Evolutionary conservation across 2,888 invertebrate species (phyloP), one percentile per base, ranked within the genome.

Genomic region (Athalia rosae): DNA sequence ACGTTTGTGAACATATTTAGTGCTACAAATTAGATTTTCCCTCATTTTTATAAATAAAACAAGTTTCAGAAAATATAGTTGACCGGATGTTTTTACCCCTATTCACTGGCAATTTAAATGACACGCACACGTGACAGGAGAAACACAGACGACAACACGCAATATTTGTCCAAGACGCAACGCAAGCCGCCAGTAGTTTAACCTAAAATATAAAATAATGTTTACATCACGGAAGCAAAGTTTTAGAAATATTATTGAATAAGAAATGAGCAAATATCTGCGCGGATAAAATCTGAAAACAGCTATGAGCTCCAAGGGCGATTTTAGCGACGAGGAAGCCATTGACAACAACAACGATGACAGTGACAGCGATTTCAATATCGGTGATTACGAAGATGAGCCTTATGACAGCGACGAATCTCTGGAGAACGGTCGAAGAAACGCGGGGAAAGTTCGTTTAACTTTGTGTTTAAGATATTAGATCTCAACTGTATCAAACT

Each of bases 291-390:
- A 8, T n/a, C 11, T 2, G 0, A 4, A n/a, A n/a, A 6, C 15
- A 1, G 11, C 11, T 1, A 76, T 76, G 76, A 76, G 76, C 56
- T 45, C 50, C 4, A 66, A 53, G 8, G 13, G 61, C 53, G 63
- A 73, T 73, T 62, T 59, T 6, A 76, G 48, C 41, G 78, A 78
- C 11, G 74, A 62, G 4, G 74, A 62, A 5, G 15, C 8, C 3
- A 56, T 66, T 4, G 79, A 78, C 7, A 80, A 82, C 43, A 79
- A 82, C 47, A 76, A 77, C 4, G 84, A 83, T 62, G 85, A 86
- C 62, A 82, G 84, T 15, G 87, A 85, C 41, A 89, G 87, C 67
- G 87, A 88, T 50, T 67, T 50, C 45, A 67, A 67, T n/a, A 53
- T 45, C 41, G 67, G 53, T n/a, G 67, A 67, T 11, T 67, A 50